Base-by-base conservation (phyloP, 2,888 invertebrate species). In the Torymus tubicola region DNA sequence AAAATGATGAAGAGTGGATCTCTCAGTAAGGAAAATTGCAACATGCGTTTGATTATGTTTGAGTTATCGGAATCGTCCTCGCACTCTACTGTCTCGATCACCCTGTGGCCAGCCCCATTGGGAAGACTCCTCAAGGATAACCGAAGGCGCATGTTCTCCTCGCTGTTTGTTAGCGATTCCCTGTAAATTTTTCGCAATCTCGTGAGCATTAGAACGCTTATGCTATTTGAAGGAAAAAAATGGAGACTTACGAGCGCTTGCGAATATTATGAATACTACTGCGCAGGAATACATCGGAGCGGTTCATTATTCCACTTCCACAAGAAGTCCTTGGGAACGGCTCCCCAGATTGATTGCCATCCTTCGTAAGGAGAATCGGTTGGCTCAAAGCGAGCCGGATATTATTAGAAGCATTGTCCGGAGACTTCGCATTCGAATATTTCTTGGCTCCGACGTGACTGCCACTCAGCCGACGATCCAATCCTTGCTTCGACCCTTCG, bases 1-100 rank as follows among this genome's bases (percentile, higher is more conserved):
- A 99, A 99, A 81, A 99, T 92, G 83, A 99, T 92, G 90, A 98
- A 99, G 83, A 98, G 93, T 50, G 95, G 94, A 91, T 98, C 96
- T 85, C 94, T 94, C 79, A 99, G 93, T 69, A 99, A 92, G 0
- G 95, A 93, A 84, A 98, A 93, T 88, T 98, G 96, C 87, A 98
- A 93, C 96, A 98, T 97, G 91, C 95, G 94, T 68, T 93, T 92
- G 80, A 96, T 91, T 1, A 95, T 95, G 84, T 95, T 94, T 2
- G 61, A 11, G 10, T 75, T 63, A 14, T 72, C 60, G 58, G 5
- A 0, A 12, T 70, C 72, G 2, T 78, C 71, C 16, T 16, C 18
- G 81, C 90, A 89, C 31, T 91, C 89, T 71, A 69, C 18, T 53
- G 69, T 81, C 8, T 85, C 83, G 61, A 73, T 70, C 53, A 78